A percentile compares a stretch with the other conserved stretches of the same genome.
Evolutionary conservation across 2,888 invertebrate species (phyloP).

Genomic region (Stenichneumon culpator): DNA sequence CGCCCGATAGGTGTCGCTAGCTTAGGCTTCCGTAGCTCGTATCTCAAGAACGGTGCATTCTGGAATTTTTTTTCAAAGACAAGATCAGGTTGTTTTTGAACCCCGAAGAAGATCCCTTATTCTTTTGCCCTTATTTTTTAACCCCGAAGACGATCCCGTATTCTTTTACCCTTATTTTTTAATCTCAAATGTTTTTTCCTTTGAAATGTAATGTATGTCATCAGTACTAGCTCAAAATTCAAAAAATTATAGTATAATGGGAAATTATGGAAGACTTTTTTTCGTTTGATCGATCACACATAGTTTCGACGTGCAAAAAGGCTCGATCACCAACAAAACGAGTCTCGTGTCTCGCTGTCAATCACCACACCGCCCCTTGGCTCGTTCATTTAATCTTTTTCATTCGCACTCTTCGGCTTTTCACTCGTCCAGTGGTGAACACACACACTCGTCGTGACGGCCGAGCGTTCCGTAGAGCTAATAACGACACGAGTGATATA

Average conservation of each 20-base stretch:
- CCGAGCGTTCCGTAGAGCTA: conserved; percentile 61
- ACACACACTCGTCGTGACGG: conserved; percentile 58
- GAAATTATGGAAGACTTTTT: not conserved
- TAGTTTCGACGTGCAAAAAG: conserved; percentile 46
- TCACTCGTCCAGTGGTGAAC: not conserved
- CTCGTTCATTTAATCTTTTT: conserved; percentile 13
- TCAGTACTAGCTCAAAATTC: not conserved
- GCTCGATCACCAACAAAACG: conserved; percentile 59
- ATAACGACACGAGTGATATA: conserved; percentile 69
- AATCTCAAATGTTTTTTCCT: not conserved
- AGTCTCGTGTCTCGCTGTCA: conserved; percentile 62
- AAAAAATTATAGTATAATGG: not conserved
- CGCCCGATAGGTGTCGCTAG: too few species aligned
- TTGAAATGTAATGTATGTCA: not conserved
- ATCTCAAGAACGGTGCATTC: not conserved
- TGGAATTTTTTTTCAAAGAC: not conserved
- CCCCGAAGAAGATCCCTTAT: too few species aligned
- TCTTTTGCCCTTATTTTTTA: too few species aligned
- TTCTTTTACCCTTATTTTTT: not conserved
- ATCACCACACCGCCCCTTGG: conserved; percentile 43
- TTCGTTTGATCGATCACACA: not conserved
- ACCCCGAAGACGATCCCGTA: not conserved
- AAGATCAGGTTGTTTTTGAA: not conserved
- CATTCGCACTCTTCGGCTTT: conserved; percentile 11
- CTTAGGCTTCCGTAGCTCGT: not conserved